A percentile compares a stretch with the other conserved stretches of the same genome.
These are phyloP conservation scores for Papilio polytes DNA, from an alignment of 1,140 invertebrate species.

Conservation along the genomic window DNA sequence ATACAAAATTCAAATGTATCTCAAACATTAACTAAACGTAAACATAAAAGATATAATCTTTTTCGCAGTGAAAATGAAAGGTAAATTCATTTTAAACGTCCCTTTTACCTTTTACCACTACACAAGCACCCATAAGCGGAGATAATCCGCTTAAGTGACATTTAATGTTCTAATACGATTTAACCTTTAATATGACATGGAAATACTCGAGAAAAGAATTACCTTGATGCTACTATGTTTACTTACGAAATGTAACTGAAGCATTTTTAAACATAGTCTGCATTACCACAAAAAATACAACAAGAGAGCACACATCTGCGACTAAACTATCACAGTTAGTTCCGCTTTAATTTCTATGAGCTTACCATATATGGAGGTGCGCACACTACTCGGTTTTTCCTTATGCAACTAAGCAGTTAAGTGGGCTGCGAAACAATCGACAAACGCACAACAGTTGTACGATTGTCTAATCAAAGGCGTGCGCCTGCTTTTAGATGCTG, in stretches of 20 bases:
- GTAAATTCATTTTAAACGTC: conserved; percentile 4
- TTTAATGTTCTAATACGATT: conserved; percentile 15
- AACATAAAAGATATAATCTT: conserved; percentile 1
- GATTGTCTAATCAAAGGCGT: too few relatives aligned
- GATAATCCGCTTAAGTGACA: conserved; percentile 9
- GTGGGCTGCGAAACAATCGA: too few relatives aligned
- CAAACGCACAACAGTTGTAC: too few relatives aligned
- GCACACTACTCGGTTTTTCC: too few relatives aligned
- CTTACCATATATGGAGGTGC: too few relatives aligned
- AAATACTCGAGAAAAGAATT: neutral
- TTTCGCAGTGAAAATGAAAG: neutral
- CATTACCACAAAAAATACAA: too few relatives aligned
- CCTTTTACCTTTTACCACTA: conserved; percentile 13
- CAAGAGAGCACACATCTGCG: too few relatives aligned
- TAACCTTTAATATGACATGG: neutral
- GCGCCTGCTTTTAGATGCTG: too few relatives aligned
- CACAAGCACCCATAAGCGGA: neutral
- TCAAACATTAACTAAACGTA: neutral
- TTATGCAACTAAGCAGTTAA: too few relatives aligned
- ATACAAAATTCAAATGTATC: neutral
- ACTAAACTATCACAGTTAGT: too few relatives aligned
- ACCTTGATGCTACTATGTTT: neutral
- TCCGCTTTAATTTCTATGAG: too few relatives aligned
- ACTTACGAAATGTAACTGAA: neutral
- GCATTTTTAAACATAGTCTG: too few relatives aligned